Evolutionary conservation across 1,140 invertebrate genomes (phyloP).

Genomic region (Holcopasites calliopsidis): DNA sequence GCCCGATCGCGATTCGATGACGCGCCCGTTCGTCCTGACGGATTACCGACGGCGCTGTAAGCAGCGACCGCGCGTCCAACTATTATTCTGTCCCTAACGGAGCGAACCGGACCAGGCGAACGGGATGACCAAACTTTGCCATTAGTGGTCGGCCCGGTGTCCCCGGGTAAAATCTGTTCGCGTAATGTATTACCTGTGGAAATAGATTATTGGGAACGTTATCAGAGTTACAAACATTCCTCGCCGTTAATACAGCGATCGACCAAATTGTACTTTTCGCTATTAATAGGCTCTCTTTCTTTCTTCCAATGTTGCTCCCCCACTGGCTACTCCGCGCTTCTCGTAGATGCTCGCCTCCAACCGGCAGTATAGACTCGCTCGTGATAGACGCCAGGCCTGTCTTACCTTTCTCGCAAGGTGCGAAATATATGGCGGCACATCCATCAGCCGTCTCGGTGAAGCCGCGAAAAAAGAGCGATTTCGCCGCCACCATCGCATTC

Average conservation of each 20-base stretch:
- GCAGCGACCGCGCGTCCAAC: constrained; percentile 26
- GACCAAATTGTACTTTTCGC: constrained; percentile 6
- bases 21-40: constrained; percentile 25
- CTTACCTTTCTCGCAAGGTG: constrained; percentile 62
- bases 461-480: constrained; percentile 33
- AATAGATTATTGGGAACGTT: constrained; percentile 64
- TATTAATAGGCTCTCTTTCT: constrained; percentile 49
- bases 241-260: constrained; percentile 53
- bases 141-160: constrained; percentile 42
- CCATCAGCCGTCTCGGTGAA: constrained; percentile 59
- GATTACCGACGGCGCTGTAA: constrained; percentile 56
- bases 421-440: constrained; percentile 63
- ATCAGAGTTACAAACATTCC: constrained; percentile 65
- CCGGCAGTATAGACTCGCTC: constrained; percentile 53
- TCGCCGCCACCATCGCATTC: background rate
- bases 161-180: constrained; percentile 43
- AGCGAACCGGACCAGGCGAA: background rate
- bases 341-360: constrained; percentile 23
- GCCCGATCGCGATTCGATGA: constrained; percentile 11
- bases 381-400: constrained; percentile 64
- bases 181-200: constrained; percentile 61
- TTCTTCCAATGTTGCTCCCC: background rate
- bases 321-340: background rate
- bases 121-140: constrained; percentile 56
- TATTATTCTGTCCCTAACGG: constrained; percentile 50